Base-by-base conservation (phyloP, 2,113 vertebrate species). In the Mustela lutreola region DNA sequence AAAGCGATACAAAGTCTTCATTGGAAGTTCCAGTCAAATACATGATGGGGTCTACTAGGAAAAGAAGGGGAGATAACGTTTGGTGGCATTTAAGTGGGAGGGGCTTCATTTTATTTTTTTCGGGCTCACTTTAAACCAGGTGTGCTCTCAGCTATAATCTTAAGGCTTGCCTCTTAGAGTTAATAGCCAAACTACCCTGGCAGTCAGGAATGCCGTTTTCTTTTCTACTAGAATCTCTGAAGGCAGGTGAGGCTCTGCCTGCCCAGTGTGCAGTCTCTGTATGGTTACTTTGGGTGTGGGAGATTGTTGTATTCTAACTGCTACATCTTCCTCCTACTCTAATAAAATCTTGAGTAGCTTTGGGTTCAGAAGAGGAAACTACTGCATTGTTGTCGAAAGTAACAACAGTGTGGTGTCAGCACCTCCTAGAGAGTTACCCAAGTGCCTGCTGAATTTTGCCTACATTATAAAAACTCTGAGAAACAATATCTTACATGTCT, bases 1-100 rank as follows among this genome's bases (percentile, higher is more conserved):
- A 93, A 94, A 87, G 65, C 82, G 83, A 62, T 42, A 85, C 28
- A 85, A 93, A 91, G 42, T 65, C 73, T 93, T 93, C 14, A 82
- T n/a, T 15, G 42, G 87, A 97, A 53, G 78, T 56, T 53, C 53
- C 91, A 70, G 39, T 36, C 95, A 83, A 73, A 79, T 7, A n/a
- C n/a, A 67, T 58, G 31, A 31, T 1, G 11, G 31, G 60, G 10
- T 28, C 4, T 15, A 50, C 62, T 58, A 18, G n/a, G 83, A 65
- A 48, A n/a, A 73, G 83, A 24, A 39, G 1, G 8, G 21, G 22
- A 18, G 15, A 39, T 21, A 5, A 15, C 62, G 36, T 10, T 28
- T 65, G 93, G 15, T 70, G 5, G 15, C 58, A n/a, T 50, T 75
- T 48, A 4, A 2, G 1, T 21, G n/a, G 50, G 18, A 81, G 65